Evolutionary conservation across 2,113 vertebrate genomes (phyloP).

Genomic region (Ariopsis seemanni): DNA sequence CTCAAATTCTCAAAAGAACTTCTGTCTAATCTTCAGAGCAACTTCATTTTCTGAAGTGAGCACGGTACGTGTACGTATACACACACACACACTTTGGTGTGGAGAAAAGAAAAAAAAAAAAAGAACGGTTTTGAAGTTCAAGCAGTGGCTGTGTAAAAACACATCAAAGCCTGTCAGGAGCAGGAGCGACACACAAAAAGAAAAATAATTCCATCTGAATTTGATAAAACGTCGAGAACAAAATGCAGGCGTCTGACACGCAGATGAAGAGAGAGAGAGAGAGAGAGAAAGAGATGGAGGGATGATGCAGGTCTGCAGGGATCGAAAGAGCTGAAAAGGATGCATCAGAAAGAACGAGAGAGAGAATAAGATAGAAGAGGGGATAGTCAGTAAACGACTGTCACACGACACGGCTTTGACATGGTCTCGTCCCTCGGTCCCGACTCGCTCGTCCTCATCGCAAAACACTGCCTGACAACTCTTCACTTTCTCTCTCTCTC

Average conservation of each 20-base stretch:
- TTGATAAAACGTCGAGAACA: conserved; percentile 12
- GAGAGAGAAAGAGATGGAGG: conserved; percentile 19
- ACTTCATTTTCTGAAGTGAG: conserved; percentile 30
- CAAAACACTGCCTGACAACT: conserved; percentile 34
- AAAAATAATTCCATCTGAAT: conserved; percentile 43
- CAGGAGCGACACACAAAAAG: background rate
- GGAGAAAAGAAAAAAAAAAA: too few species aligned
- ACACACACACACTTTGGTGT: conserved; percentile 21
- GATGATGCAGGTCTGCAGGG: conserved; percentile 6
- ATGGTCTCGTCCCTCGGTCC: conserved; percentile 35
- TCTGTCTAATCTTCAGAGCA: conserved; percentile 28
- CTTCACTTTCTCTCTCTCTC: conserved; percentile 12
- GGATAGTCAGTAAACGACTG: conserved; percentile 40
- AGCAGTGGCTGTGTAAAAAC: conserved; percentile 44
- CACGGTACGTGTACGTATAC: background rate
- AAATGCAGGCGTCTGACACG: conserved; percentile 19
- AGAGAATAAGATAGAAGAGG: background rate
- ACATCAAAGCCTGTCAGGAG: conserved; percentile 42
- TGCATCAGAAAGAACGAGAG: background rate
- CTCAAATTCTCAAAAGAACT: background rate
- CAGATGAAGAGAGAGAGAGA: conserved; percentile 1
- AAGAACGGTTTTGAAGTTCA: conserved; percentile 30
- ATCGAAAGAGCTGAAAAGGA: background rate
- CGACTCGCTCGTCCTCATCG: background rate
- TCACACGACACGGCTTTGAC: conserved; percentile 41